Base-by-base conservation (phyloP, 2,797 vertebrate genomes). In the Staurois parvus region DNA sequence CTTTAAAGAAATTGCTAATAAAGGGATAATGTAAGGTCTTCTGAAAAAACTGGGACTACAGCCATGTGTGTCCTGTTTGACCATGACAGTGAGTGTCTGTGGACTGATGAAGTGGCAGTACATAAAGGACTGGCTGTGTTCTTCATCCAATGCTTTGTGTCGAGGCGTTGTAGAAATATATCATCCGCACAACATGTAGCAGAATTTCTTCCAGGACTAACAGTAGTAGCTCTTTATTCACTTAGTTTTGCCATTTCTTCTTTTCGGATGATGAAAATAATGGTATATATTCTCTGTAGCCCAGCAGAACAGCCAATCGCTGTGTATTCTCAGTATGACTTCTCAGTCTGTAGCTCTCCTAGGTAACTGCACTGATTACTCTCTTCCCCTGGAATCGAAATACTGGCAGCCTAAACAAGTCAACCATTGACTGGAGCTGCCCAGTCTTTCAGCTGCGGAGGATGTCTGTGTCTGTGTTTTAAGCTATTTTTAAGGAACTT, bases 401-500 rank as follows among this genome's bases (percentile, higher is more conserved):
- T 85, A n/a, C 79, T 85, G 84, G 84, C 84, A 81, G 40, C 70
- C n/a, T 45, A 64, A 81, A 86, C 85, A 86, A 80, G 48, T 42
- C 48, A 52, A 13, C 85, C 67, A 86, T 86, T 86, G 79, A 86
- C 79, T 48, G 67, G n/a, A 34, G 67, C 34, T 29, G 21, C 6
- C 40, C 67, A 72, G 85, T 34, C 42, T 59, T 72, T 81, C 72
- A 76, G 78, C 79, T 82, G 73, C 24, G 52, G 66, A 81, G 77
- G 84, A 79, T 81, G 84, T 76, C 62, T 74, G 77, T 70, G 78
- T 82, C 85, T 76, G 45, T 64, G 28, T 81, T 42, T 24, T 81
- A 82, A 37, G 66, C 79, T 85, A 80, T 85, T 72, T 84, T 72
- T 86, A 77, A 76, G 37, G 32, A 24, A 85, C 62, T 68, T 79